phyloP scores from a whole-genome alignment of 2,797 vertebrate genomes.

The Poeciliopsis gracilis region DNA sequence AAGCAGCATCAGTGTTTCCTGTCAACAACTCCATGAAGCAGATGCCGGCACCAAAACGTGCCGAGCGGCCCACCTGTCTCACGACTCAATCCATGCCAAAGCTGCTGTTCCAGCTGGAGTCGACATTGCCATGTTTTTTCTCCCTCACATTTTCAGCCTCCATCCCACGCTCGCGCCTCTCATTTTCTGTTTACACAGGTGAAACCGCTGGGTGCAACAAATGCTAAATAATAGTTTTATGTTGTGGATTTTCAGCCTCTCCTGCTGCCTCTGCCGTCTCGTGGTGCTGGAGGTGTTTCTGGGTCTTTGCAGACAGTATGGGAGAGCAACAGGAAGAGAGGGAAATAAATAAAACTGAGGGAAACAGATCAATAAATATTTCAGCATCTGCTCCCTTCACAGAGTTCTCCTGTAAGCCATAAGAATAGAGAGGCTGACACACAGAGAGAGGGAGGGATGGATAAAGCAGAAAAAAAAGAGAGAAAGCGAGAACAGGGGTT shows the following conservation, averaged over 20 bases:
- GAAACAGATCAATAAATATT: slow-evolving; percentile 89
- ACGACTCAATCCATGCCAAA: slow-evolving; percentile 35
- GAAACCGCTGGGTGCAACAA: slow-evolving; percentile 64
- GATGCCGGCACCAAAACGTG: slow-evolving; percentile 25
- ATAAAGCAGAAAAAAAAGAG: slow-evolving; percentile 37
- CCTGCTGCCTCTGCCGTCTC: slow-evolving; percentile 61
- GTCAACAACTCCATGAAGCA: slow-evolving; percentile 51
- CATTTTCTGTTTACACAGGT: slow-evolving; percentile 70
- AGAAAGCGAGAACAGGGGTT: slow-evolving; percentile 59
- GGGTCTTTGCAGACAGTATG: slow-evolving; percentile 46
- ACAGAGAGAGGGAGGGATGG: slow-evolving; percentile 32
- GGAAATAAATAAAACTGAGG: slow-evolving; percentile 80
- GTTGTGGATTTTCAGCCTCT: slow-evolving; percentile 62
- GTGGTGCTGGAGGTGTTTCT: slow-evolving; percentile 58
- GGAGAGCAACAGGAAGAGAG: slow-evolving; percentile 52
- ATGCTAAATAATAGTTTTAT: slow-evolving; percentile 70
- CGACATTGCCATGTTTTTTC: slow-evolving; percentile 10
- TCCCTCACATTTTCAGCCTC: slow-evolving; percentile 37
- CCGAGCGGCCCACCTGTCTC: slow-evolving; percentile 44
- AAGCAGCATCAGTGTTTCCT: slow-evolving; percentile 54
- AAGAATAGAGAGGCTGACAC: slow-evolving; percentile 48
- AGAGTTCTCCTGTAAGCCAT: slow-evolving; percentile 74
- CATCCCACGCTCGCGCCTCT: slow-evolving; percentile 36
- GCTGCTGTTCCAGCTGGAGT: slow-evolving; percentile 27
- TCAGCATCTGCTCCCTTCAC: slow-evolving; percentile 80